Evolutionary conservation across 2,113 vertebrate genomes (phyloP), one percentile per base, ranked within the genome.

Genomic region (Pyrgilauda ruficollis): DNA sequence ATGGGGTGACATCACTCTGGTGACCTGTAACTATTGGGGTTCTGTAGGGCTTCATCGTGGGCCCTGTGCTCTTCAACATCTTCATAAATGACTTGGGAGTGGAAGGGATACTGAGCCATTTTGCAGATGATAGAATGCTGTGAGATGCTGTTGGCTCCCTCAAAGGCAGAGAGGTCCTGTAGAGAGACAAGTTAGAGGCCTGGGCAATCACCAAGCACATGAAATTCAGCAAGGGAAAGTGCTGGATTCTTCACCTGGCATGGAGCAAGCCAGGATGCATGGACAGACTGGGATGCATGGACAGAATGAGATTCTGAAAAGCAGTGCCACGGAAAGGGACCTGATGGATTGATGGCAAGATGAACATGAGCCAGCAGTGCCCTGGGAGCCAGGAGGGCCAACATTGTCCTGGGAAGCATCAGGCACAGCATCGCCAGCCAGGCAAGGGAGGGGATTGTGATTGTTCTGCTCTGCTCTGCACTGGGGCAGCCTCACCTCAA

Each of bases 391-490:
- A 46, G 49, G 49, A 53, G 17, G 14, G 33, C 16, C 22, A 64
- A 2, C 0, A 0, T 0, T 46, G 58, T 18, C 9, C 27, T 39
- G 7, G 27, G 39, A 2, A 1, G 4, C 14, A 63, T 28, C 28
- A 55, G n/a, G 49, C 11, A 0, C 27, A 64, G 15, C 9, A 47
- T 28, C 0, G 0, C 7, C 58, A 56, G 28, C 28, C 0, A 1
- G 49, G 28, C 23, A 64, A 64, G 59, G 11, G n/a, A 84, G 28
- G 18, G 27, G 33, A 66, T n/a, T 56, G 41, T 84, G 28, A 37
- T 41, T 3, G 2, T 31, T 70, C 55, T 55, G 30, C 30, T 55
- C 53, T 64, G 49, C 41, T 64, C 69, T 74, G 49, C 4, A 1
- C 41, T 47, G 41, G 28, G 23, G n/a, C 0, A 0, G 41, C 28